These are phyloP conservation scores for Micrastur ruficollis DNA, from an alignment of 2,797 vertebrate species.

Conservation along the genomic window DNA sequence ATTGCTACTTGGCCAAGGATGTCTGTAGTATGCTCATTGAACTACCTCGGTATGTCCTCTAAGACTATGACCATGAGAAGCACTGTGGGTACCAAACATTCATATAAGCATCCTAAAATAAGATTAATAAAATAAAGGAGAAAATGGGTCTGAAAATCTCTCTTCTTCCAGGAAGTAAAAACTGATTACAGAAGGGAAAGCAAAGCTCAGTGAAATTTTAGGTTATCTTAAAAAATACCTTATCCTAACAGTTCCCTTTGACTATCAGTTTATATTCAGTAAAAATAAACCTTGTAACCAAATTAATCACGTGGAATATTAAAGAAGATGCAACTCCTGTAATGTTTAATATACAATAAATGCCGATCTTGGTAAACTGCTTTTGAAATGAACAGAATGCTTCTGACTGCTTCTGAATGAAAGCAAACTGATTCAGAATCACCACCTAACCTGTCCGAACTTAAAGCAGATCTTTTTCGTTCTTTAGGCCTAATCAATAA, in stretches of 20 bases:
- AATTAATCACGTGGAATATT: neutral
- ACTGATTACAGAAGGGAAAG: neutral
- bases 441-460: neutral
- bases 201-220: neutral
- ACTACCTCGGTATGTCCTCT: neutral
- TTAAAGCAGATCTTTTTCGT: neutral
- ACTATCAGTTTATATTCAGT: neutral
- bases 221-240: neutral
- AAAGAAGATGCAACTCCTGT: neutral
- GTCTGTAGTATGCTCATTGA: fast-evolving
- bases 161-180: neutral
- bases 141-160: neutral
- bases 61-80: neutral
- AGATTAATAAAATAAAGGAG: neutral
- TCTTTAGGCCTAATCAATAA: neutral
- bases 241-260: neutral
- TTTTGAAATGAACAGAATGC: neutral
- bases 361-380: neutral
- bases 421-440: neutral
- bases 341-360: neutral
- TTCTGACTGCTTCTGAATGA: neutral
- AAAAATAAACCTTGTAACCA: neutral
- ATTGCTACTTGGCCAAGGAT: neutral
- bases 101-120: neutral
- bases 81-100: neutral